Base-by-base conservation (phyloP, 1,140 invertebrate species). In the silkworm (Bombyx mori) region DNA sequence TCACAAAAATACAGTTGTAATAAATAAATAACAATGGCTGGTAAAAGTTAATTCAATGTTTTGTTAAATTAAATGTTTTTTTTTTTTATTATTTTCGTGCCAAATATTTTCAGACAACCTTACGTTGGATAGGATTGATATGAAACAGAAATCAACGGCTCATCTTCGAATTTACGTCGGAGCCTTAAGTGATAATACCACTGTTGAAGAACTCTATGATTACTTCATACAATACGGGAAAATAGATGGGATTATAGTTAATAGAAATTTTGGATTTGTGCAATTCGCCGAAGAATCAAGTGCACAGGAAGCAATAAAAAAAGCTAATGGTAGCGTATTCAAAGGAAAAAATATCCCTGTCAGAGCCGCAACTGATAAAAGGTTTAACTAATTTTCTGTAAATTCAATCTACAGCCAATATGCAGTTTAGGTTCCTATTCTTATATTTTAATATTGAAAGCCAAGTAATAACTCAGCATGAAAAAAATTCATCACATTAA, bases 191-290 rank as follows among this genome's bases (percentile, higher is more conserved):
- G 91, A 93, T 61, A 87, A 89, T 7, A 89, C 91, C 43, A 91
- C 90, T 7, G 89, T 91, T 12, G 89, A 92, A 9, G 92, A 95
- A 58, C 66, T 96, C 12, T 93, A 94, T 60, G 91, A 92, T 49
- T 92, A 93, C 78, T 96, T 95, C 77, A 87, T 89, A 57, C 90
- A 90, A 49, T 93, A 94, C 79, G 95, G 94, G 8, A 63, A 74
- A 59, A 87, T 94, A 61, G 70, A 92, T 73, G 94, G 93, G 5
- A 90, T 95, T 3, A 79, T 93, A 8, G 86, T 94, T 18, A 93
- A 95, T 65, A 90, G 91, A 68, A 92, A 94, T 35, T 97, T 95
- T 89, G 95, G 93, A 46, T 97, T 97, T 84, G 92, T 97, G 6
- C 95, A 97, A 70, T 97, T 93, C 88, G 92, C 93, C 53, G 88